Evolutionary conservation across 1,140 invertebrate species (phyloP).

Genomic region (Zaprionus davidi): DNA sequence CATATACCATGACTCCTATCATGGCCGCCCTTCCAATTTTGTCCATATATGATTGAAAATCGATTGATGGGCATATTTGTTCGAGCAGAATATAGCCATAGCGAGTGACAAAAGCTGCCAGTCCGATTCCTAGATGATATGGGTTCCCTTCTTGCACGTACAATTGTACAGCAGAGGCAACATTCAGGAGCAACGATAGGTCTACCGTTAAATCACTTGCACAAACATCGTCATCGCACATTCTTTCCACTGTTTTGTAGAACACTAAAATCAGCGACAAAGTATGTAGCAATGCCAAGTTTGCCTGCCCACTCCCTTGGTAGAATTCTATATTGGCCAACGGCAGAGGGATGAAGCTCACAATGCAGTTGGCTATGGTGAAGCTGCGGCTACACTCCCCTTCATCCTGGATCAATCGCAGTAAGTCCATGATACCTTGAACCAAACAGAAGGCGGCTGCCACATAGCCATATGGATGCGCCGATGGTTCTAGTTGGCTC

Average conservation of each 20-base stretch:
- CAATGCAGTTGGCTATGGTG: slow-evolving; percentile 41
- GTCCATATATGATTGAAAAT: slow-evolving; percentile 12
- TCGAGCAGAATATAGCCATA: slow-evolving; percentile 21
- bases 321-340: slow-evolving; percentile 65
- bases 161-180: slow-evolving; percentile 51
- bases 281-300: slow-evolving; percentile 43
- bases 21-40: slow-evolving; percentile 47
- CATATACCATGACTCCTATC: slow-evolving; percentile 53
- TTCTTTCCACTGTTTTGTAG: slow-evolving; percentile 58
- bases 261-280: slow-evolving; percentile 62
- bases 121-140: slow-evolving; percentile 32
- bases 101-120: slow-evolving; percentile 34
- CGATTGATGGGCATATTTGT: not conserved
- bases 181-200: slow-evolving; percentile 59
- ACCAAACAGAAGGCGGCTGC: slow-evolving; percentile 60
- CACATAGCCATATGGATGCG: slow-evolving; percentile 58
- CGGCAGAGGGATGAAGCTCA: slow-evolving; percentile 49
- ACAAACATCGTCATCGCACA: slow-evolving; percentile 50
- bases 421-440: slow-evolving; percentile 56
- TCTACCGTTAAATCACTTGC: slow-evolving; percentile 53
- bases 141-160: slow-evolving; percentile 45
- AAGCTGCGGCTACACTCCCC: slow-evolving; percentile 38
- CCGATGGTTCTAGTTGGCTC: slow-evolving; percentile 21
- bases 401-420: not conserved
- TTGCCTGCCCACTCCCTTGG: slow-evolving; percentile 17